Evolutionary conservation across 1,140 invertebrate species (phyloP).

Genomic region (Diorhabda carinulata): DNA sequence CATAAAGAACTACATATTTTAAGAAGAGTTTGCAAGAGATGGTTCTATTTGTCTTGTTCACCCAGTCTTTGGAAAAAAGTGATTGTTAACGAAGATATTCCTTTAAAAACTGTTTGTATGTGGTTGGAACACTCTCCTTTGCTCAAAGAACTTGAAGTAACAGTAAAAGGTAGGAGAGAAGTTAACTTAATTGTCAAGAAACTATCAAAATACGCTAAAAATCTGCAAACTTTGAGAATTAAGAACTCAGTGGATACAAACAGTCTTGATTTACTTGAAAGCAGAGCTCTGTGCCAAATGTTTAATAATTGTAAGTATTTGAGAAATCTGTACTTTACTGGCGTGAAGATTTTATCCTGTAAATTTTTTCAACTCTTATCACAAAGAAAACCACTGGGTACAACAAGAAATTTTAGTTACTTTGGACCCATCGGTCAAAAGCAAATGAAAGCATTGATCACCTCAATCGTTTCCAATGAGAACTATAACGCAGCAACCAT

Average conservation of each 20-base stretch:
- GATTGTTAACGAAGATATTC: neutral
- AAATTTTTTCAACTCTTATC: conserved; percentile 1
- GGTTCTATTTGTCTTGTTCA: neutral
- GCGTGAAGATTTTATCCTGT: neutral
- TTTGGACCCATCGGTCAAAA: neutral
- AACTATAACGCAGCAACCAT: no score
- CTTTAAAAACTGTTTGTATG: neutral
- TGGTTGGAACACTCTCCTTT: neutral
- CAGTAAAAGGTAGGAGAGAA: neutral
- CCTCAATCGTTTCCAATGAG: no score
- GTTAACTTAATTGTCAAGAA: neutral
- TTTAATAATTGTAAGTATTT: neutral
- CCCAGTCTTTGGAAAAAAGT: neutral
- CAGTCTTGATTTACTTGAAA: neutral
- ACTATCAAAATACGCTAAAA: neutral
- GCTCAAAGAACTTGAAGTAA: neutral
- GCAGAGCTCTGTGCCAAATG: neutral
- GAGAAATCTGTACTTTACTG: neutral
- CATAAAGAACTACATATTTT: neutral
- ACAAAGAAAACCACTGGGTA: neutral
- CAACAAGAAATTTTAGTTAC: neutral
- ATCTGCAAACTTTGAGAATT: neutral
- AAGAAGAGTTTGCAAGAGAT: neutral
- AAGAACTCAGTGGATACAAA: neutral
- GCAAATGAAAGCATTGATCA: neutral